A percentile compares a stretch with the other conserved stretches of the same genome.
Conservation (phyloP, 2,888 invertebrate species). For the Anticlea derivata region DNA sequence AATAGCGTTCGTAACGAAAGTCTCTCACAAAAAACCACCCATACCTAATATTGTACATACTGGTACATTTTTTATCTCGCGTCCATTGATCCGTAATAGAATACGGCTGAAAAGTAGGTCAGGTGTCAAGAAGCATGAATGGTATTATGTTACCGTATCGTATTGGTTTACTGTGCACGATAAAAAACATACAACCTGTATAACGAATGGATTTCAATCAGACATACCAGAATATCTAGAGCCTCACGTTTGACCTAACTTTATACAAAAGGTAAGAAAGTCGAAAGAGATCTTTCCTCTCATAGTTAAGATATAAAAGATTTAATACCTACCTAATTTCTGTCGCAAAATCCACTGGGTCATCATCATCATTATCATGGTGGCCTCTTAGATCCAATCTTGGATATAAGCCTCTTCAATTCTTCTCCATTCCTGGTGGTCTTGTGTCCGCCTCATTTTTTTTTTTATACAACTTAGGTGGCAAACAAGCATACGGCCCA, state of each 20-base stretch:
- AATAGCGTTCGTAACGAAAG: not conserved
- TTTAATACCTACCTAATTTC: too few species aligned
- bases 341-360: too few species aligned
- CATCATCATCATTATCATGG: too few species aligned
- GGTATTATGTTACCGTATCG: conserved; percentile 42
- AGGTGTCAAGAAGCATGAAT: conserved; percentile 41
- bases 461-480: too few species aligned
- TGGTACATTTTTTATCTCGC: conserved; percentile 28
- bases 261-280: not conserved
- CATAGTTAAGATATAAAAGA: too few species aligned
- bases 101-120: conserved; percentile 40
- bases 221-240: conserved; percentile 34
- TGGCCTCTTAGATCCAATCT: too few species aligned
- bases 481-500: too few species aligned
- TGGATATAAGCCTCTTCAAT: too few species aligned
- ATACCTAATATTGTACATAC: conserved; percentile 22
- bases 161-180: conserved; percentile 41
- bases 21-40: conserved; percentile 8
- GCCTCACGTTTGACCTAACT: not conserved
- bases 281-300: not conserved
- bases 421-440: too few species aligned
- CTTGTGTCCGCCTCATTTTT: too few species aligned
- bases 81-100: conserved; percentile 31
- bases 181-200: conserved; percentile 41
- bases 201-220: conserved; percentile 46